phyloP scores from a whole-genome alignment of 1,140 invertebrate species.

The Lasioglossum albipes region DNA sequence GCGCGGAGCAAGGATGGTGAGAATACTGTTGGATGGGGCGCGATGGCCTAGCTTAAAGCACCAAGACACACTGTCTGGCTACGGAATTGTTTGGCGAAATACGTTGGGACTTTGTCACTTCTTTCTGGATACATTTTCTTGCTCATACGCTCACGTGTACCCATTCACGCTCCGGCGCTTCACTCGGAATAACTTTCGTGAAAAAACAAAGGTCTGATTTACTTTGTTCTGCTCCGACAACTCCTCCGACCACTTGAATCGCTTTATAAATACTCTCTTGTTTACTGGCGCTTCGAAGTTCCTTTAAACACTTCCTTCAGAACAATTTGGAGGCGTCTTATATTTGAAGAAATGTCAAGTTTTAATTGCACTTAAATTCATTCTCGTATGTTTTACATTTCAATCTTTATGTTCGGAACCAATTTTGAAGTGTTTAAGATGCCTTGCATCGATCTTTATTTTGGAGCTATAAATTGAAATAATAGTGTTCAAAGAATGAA shows the following conservation, averaged over 20 bases:
- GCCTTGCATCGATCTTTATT: too few relatives aligned
- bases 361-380: too few relatives aligned
- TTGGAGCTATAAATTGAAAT: too few relatives aligned
- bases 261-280: too few relatives aligned
- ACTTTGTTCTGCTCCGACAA: slow-evolving; percentile 20
- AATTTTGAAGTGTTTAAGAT: too few relatives aligned
- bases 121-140: slow-evolving; percentile 70
- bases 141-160: slow-evolving; percentile 47
- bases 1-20: slow-evolving; percentile 27
- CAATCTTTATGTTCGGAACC: too few relatives aligned
- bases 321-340: too few relatives aligned
- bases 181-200: slow-evolving; percentile 50
- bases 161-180: slow-evolving; percentile 32
- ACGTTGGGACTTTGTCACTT: slow-evolving; percentile 73
- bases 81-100: slow-evolving; percentile 74
- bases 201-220: slow-evolving; percentile 56
- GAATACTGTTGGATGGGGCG: slow-evolving; percentile 56
- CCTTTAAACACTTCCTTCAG: too few relatives aligned
- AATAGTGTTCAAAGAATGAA: too few relatives aligned
- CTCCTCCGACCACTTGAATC: neutral
- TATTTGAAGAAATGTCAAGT: too few relatives aligned
- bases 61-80: slow-evolving; percentile 71
- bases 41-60: slow-evolving; percentile 74
- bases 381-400: too few relatives aligned
- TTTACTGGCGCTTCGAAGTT: too few relatives aligned